Evolutionary conservation across 1,140 invertebrate genomes (phyloP).

Genomic region (Drosophila parabipectinata): DNA sequence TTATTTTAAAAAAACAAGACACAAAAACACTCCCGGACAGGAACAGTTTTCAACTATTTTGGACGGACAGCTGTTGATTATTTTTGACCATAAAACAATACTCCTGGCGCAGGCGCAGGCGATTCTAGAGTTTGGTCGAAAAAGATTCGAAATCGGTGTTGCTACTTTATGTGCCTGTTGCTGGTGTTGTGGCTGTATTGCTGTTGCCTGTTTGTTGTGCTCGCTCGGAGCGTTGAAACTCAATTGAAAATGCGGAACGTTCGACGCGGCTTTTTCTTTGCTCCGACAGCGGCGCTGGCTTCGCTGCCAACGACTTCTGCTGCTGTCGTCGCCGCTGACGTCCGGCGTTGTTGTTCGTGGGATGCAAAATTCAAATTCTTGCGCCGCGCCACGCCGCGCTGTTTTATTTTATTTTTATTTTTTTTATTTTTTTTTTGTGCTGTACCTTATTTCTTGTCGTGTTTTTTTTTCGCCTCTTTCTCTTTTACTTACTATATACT

Average conservation of each 20-base stretch:
- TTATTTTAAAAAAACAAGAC: no score
- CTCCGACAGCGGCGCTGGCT: conserved; percentile 22
- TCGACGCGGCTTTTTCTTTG: conserved; percentile 72
- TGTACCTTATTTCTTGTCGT: conserved; percentile 49
- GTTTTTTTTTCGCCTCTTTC: conserved; percentile 5
- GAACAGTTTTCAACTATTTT: conserved; percentile 15
- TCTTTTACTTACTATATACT: conserved; percentile 4
- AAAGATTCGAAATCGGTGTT: background rate
- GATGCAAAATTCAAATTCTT: conserved; percentile 76
- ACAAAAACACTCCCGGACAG: conserved; percentile 14
- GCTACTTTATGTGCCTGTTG: background rate
- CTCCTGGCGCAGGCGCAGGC: conserved; percentile 62
- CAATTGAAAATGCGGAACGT: conserved; percentile 70
- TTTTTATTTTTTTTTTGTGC: conserved; percentile 47
- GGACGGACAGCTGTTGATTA: conserved; percentile 59
- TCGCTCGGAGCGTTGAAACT: conserved; percentile 75
- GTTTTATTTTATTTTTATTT: conserved; percentile 18
- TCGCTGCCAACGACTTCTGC: conserved; percentile 8
- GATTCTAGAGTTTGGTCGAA: conserved; percentile 45
- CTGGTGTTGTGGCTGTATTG: conserved; percentile 1
- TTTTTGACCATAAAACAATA: conserved; percentile 26
- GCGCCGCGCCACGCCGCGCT: conserved; percentile 5
- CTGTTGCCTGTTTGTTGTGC: conserved; percentile 28
- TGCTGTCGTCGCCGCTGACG: conserved; percentile 14
- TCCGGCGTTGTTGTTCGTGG: conserved; percentile 47